Conservation (phyloP, 2,888 invertebrate genomes). For the Pterostichus madidus region DNA sequence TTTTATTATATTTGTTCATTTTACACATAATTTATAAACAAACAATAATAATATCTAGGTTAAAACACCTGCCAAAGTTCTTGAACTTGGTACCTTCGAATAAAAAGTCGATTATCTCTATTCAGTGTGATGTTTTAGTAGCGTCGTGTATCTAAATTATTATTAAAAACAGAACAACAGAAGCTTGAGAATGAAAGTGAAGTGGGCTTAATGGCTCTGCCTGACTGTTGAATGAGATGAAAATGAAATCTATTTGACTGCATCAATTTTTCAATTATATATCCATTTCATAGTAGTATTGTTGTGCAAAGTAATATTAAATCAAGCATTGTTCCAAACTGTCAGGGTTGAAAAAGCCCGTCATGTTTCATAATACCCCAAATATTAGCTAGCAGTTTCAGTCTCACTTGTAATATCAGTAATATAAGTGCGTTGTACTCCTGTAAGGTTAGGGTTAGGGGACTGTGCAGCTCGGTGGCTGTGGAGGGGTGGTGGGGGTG, state of each 20-base stretch:
- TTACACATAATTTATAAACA: too few species aligned
- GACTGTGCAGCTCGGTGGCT: background rate
- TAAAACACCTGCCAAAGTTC: too few species aligned
- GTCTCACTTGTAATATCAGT: background rate
- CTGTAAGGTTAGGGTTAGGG: conserved; percentile 22
- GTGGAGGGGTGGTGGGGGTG: conserved; percentile 6
- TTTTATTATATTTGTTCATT: too few species aligned
- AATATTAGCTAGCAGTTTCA: conserved; percentile 20
- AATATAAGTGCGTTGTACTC: conserved; percentile 21
- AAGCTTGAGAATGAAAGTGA: too few species aligned
- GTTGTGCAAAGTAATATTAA: conserved; percentile 39
- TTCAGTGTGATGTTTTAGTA: too few species aligned
- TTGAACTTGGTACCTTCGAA: too few species aligned
- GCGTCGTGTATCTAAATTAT: too few species aligned
- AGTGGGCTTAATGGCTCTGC: too few species aligned
- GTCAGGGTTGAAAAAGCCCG: conserved; percentile 19
- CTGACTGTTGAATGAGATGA: too few species aligned
- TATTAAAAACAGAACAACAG: too few species aligned
- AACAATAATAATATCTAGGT: too few species aligned
- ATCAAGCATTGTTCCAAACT: conserved; percentile 38
- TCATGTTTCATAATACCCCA: background rate
- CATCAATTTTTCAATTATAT: conserved; percentile 32
- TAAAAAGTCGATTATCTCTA: too few species aligned
- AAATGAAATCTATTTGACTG: background rate
- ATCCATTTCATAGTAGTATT: conserved; percentile 11